Percentiles rank a stretch among this genome's conserved stretches.
Evolutionary conservation across 2,113 vertebrate genomes (phyloP).

Genomic region (Ammospiza nelsoni): DNA sequence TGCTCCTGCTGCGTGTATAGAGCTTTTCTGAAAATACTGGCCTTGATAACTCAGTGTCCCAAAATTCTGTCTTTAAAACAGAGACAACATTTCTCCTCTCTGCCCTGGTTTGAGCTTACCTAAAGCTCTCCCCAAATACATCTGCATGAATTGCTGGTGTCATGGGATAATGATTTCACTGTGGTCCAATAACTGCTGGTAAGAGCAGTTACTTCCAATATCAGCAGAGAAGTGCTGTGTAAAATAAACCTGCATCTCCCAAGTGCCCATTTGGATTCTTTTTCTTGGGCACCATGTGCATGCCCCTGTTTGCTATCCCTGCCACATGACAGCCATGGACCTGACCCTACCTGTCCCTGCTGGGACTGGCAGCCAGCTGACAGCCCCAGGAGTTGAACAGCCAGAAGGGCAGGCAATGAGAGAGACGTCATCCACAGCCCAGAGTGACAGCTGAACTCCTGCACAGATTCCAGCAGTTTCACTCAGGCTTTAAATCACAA

Average conservation of each 20-base stretch:
- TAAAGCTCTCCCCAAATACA: not conserved
- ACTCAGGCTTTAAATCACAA: conserved; percentile 39
- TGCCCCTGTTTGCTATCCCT: not conserved
- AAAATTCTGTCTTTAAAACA: not conserved
- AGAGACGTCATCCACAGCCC: conserved; percentile 5
- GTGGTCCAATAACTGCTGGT: not conserved
- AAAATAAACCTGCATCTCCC: not conserved
- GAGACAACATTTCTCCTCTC: not conserved
- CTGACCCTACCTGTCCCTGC: not conserved
- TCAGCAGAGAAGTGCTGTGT: not conserved
- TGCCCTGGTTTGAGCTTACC: not conserved
- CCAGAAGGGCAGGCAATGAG: not conserved
- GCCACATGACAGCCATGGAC: not conserved
- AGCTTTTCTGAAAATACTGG: not conserved
- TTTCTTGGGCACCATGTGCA: not conserved
- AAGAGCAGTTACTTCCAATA: not conserved
- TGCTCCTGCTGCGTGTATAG: not conserved
- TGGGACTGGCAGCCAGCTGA: not conserved
- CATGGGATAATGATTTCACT: not conserved
- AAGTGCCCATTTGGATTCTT: not conserved
- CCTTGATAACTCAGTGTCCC: not conserved
- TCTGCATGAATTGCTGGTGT: not conserved
- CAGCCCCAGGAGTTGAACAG: not conserved
- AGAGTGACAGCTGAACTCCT: conserved; percentile 43
- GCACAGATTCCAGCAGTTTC: conserved; percentile 33